Base-by-base conservation (phyloP, 1,140 invertebrate genomes). In the Drosophila nigrodunni region DNA sequence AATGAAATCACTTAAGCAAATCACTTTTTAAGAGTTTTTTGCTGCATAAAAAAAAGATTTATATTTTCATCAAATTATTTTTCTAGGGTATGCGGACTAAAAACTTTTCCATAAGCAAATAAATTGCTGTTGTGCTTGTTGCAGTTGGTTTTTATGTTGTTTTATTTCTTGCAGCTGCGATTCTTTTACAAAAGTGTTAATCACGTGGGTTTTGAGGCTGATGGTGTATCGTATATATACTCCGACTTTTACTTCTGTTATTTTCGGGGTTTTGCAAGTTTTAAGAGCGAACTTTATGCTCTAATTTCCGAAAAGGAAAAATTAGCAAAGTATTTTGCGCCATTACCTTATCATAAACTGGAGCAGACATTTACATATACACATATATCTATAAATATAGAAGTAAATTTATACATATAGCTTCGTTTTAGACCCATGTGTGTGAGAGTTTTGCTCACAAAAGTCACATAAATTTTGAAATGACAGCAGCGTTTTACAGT, bases 281-380 rank as follows among this genome's bases (percentile, higher is more conserved):
- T 87, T 87, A 82, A 80, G 80, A 89, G 80, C 66, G 50, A 88
- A 87, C 73, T 87, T 87, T 87, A 87, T 87, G 83, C 83, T 87
- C 83, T 87, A 87, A 87, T 87, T 88, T 88, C 83, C 83, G 85
- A 81, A 89, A 89, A 89, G 80, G 86, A 88, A 89, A 89, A 88
- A 89, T 89, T 89, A 88, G 85, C 77, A 85, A 88, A 88, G 80
- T 89, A 88, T 89, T 54, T 83, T 88, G 74, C 85, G 61, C 85
- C 80, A 88, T 87, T 78, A 85, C 85, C 85, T 89, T 85, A 85
- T 85, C 85, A 90, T 88, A 85, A 89, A 88, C 72, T 76, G 60
- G 58, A 66, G 77, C 74, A 71, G 62, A 69, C 43, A 43, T 73
- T 37, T 44, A 62, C 11, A 15, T 39, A 47, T 9, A 4, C 43